Evolutionary conservation across 2,888 invertebrate genomes (phyloP).

Genomic region (Eupithecia vulgata): DNA sequence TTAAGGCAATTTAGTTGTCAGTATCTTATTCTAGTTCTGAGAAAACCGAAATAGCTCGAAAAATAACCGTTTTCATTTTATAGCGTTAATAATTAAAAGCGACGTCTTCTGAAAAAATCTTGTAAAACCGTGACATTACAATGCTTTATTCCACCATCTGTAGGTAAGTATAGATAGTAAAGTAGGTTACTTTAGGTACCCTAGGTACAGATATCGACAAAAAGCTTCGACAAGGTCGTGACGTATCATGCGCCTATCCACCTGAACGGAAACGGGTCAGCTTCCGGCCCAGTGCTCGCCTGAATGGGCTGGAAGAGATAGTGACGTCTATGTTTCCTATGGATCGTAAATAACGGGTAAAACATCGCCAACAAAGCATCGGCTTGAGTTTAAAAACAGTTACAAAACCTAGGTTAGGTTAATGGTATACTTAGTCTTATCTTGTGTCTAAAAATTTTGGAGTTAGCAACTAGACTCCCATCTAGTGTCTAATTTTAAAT

Average conservation of each 20-base stretch:
- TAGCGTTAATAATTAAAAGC: too few species aligned
- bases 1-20: too few species aligned
- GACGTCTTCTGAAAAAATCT: background rate
- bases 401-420: background rate
- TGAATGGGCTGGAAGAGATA: conserved; percentile 30
- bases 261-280: conserved; percentile 45
- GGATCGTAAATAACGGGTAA: background rate
- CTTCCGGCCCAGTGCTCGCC: conserved; percentile 41
- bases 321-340: background rate
- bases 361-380: background rate
- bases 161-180: background rate
- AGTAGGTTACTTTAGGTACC: background rate
- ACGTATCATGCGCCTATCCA: conserved; percentile 26
- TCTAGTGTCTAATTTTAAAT: too few species aligned
- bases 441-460: too few species aligned
- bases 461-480: too few species aligned
- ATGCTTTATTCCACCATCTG: background rate
- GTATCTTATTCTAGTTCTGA: too few species aligned
- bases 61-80: too few species aligned
- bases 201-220: background rate
- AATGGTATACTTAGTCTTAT: too few species aligned
- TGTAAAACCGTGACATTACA: background rate
- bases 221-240: conserved; percentile 1
- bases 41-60: too few species aligned
- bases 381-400: background rate